Conservation (phyloP, 2,888 invertebrate species). For the Abscondita cerata region DNA sequence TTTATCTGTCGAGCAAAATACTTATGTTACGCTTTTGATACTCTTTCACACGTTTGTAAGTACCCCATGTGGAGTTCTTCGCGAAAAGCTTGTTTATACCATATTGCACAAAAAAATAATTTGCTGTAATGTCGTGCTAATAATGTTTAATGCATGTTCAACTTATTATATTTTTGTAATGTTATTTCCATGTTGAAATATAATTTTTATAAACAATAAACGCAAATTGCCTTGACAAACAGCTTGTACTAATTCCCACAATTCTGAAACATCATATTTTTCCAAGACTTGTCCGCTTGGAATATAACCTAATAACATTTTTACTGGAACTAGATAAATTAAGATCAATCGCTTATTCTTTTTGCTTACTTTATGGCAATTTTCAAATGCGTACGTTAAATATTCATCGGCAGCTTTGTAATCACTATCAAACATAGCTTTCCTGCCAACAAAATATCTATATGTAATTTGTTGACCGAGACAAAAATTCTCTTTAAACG, state of each 20-base stretch:
- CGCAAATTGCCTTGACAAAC: conserved; percentile 90
- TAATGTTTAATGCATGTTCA: too few relatives aligned
- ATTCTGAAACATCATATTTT: conserved; percentile 90
- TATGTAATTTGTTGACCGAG: conserved; percentile 95
- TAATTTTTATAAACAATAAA: too few relatives aligned
- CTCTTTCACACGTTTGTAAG: too few relatives aligned
- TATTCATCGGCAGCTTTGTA: conserved; percentile 93
- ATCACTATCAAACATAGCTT: conserved; percentile 98
- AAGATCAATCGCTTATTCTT: conserved; percentile 92
- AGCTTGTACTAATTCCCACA: conserved; percentile 87
- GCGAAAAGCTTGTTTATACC: too few relatives aligned
- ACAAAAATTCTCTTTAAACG: conserved; percentile 87
- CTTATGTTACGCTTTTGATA: too few relatives aligned
- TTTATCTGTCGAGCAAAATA: too few relatives aligned
- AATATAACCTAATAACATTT: conserved; percentile 96
- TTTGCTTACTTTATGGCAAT: conserved; percentile 81
- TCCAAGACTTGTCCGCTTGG: conserved; percentile 82
- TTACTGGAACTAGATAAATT: conserved; percentile 95
- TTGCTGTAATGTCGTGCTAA: too few relatives aligned
- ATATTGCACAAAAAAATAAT: too few relatives aligned
- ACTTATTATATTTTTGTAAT: too few relatives aligned
- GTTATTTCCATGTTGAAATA: too few relatives aligned
- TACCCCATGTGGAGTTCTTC: too few relatives aligned
- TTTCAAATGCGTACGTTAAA: conserved; percentile 88
- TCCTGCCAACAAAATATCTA: conserved; percentile 95